Percentiles rank a stretch among this genome's conserved stretches.
These are phyloP conservation scores for Miichthys miiuy DNA, from an alignment of 2,797 vertebrate species.

Conservation along the genomic window DNA sequence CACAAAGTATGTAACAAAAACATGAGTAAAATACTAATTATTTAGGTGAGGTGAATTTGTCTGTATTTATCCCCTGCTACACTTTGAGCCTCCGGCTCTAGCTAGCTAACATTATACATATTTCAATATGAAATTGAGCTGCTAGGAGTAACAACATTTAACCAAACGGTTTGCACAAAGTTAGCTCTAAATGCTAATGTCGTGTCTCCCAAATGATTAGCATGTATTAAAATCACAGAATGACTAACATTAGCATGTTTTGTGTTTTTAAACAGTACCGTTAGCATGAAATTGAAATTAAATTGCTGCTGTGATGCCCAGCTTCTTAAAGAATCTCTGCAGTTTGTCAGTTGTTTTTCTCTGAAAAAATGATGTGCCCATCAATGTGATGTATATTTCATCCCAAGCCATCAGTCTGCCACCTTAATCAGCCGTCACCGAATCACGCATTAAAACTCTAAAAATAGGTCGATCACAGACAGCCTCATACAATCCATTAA, in stretches of 20 bases:
- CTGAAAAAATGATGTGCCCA: neutral
- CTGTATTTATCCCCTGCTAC: neutral
- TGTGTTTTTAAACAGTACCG: neutral
- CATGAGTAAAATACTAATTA: neutral
- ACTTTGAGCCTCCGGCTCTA: neutral
- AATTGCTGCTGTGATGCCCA: neutral
- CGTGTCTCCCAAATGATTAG: neutral
- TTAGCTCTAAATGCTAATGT: neutral
- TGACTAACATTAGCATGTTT: neutral
- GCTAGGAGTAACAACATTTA: no score
- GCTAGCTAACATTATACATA: neutral
- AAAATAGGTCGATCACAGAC: neutral
- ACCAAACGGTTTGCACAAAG: neutral
- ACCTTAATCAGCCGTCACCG: neutral
- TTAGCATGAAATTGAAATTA: neutral
- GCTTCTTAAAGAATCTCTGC: neutral
- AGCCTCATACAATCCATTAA: neutral
- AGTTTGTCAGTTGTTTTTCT: neutral
- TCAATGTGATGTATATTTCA: neutral
- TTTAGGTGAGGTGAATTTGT: neutral
- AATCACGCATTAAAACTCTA: neutral
- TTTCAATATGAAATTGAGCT: neutral
- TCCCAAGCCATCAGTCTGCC: neutral
- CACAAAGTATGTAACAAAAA: no score
- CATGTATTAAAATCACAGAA: neutral